Percentiles rank a stretch among this genome's conserved stretches.
phyloP scores from a whole-genome alignment of 1,140 invertebrate species.

The Nylanderia fulva region DNA sequence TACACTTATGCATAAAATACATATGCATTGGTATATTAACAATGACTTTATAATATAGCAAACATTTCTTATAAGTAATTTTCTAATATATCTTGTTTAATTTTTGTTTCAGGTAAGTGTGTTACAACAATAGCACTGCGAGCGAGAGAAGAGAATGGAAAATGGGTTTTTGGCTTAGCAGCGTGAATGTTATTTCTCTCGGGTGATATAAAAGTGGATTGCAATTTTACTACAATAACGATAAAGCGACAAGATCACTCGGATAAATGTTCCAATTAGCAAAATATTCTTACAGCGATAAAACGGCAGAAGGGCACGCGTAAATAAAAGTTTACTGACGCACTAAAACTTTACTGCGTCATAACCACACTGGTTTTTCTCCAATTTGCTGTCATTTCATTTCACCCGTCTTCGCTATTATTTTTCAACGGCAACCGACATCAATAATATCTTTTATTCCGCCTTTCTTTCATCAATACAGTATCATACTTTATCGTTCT shows the following conservation, averaged over 20 bases:
- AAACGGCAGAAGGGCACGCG: background rate
- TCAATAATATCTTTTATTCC: slow-evolving; percentile 30
- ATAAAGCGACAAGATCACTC: slow-evolving; percentile 31
- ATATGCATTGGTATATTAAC: background rate
- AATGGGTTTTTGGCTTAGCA: background rate
- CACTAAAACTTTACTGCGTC: slow-evolving; percentile 69
- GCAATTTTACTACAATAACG: slow-evolving; percentile 36
- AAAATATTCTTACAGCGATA: slow-evolving; percentile 57
- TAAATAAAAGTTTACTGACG: slow-evolving; percentile 69
- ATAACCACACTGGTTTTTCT: slow-evolving; percentile 67
- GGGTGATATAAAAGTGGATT: slow-evolving; percentile 36
- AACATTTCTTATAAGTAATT: background rate
- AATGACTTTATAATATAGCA: background rate
- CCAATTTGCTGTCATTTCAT: slow-evolving; percentile 67
- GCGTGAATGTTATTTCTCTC: slow-evolving; percentile 1
- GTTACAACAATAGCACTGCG: too few relatives aligned
- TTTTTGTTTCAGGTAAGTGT: slow-evolving; percentile 72
- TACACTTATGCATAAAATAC: too few relatives aligned
- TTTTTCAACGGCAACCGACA: slow-evolving; percentile 41
- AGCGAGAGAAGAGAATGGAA: background rate
- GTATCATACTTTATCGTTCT: background rate
- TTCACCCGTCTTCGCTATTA: slow-evolving; percentile 63
- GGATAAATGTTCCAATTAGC: slow-evolving; percentile 39
- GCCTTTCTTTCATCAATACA: background rate
- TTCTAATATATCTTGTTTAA: background rate